Conservation (phyloP, 2,888 invertebrate species). For the Ryuthela nishihirai region DNA sequence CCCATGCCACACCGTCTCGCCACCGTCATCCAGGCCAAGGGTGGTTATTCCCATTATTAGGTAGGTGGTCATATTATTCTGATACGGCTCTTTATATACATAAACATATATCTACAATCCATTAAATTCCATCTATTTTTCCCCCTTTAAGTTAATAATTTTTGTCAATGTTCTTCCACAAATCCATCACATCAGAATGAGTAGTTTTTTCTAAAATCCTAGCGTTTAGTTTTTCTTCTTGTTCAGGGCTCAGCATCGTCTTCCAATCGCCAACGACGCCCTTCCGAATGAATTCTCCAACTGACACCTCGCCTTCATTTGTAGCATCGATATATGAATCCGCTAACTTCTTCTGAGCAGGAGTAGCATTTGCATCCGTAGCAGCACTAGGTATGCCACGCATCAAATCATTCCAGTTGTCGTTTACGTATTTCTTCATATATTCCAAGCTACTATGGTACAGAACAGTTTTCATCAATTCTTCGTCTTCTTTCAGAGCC, state of each 20-base stretch:
- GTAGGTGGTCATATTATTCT: too few relatives aligned
- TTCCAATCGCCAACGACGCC: slow-evolving; percentile 52
- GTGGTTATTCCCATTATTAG: too few relatives aligned
- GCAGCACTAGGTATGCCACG: slow-evolving; percentile 11
- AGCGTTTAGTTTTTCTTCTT: slow-evolving; percentile 24
- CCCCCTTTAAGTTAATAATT: too few relatives aligned
- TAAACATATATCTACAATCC: too few relatives aligned
- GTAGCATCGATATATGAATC: slow-evolving; percentile 12
- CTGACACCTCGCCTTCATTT: slow-evolving; percentile 19
- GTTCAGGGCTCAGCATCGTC: slow-evolving; percentile 13
- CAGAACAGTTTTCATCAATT: slow-evolving; percentile 22
- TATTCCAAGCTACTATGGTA: slow-evolving; percentile 34
- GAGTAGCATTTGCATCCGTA: slow-evolving; percentile 13
- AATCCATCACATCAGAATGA: slow-evolving; percentile 27
- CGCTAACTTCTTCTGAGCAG: slow-evolving; percentile 13
- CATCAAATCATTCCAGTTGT: slow-evolving; percentile 23
- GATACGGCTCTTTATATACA: too few relatives aligned
- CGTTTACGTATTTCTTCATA: slow-evolving; percentile 31
- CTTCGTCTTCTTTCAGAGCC: slow-evolving; percentile 10
- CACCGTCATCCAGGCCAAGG: too few relatives aligned
- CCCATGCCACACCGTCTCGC: too few relatives aligned
- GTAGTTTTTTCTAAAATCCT: slow-evolving; percentile 25
- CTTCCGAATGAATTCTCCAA: slow-evolving; percentile 41
- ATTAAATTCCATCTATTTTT: too few relatives aligned
- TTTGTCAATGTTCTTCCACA: slow-evolving; percentile 30